Percentiles rank a stretch among this genome's conserved stretches.
Conservation (phyloP, 2,113 vertebrate species). For the Seriola aureovittata region DNA sequence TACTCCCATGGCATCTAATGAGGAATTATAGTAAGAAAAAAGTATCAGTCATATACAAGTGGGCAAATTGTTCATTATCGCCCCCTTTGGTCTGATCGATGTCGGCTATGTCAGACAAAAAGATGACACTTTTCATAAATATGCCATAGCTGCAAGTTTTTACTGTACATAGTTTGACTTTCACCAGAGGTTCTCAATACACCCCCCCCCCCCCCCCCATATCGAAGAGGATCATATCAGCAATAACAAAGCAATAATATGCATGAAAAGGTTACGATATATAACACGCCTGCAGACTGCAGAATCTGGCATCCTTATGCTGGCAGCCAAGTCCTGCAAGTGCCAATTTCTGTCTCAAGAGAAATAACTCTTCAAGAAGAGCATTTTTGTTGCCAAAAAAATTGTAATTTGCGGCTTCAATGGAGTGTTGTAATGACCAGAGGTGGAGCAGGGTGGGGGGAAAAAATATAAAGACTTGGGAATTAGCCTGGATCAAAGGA, state of each 20-base stretch:
- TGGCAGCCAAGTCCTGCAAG: constrained; percentile 40
- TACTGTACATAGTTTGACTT: constrained; percentile 2
- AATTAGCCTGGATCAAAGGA: constrained; percentile 60
- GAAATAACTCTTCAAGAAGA: constrained; percentile 66
- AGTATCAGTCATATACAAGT: constrained; percentile 12
- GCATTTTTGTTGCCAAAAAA: constrained; percentile 73
- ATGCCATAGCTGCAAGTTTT: not conserved
- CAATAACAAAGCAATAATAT: constrained; percentile 5
- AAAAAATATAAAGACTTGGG: constrained; percentile 17
- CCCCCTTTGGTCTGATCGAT: constrained; percentile 33
- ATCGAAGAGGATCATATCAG: not conserved
- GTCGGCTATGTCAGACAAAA: not conserved
- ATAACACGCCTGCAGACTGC: constrained; percentile 27
- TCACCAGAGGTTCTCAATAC: not conserved
- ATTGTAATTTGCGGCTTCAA: constrained; percentile 81
- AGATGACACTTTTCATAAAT: constrained; percentile 10
- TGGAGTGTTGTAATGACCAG: constrained; percentile 81
- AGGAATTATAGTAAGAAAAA: constrained; percentile 11
- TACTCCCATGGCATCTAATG: constrained; percentile 28
- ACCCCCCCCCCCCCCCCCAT: not conserved
- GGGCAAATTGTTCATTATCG: constrained; percentile 41
- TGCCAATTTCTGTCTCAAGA: constrained; percentile 72
- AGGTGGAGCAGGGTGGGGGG: constrained; percentile 48
- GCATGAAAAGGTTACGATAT: constrained; percentile 12
- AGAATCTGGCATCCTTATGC: constrained; percentile 46